These are phyloP conservation scores for Charanyca ferruginea DNA, from an alignment of 2,888 invertebrate species.

Conservation along the genomic window DNA sequence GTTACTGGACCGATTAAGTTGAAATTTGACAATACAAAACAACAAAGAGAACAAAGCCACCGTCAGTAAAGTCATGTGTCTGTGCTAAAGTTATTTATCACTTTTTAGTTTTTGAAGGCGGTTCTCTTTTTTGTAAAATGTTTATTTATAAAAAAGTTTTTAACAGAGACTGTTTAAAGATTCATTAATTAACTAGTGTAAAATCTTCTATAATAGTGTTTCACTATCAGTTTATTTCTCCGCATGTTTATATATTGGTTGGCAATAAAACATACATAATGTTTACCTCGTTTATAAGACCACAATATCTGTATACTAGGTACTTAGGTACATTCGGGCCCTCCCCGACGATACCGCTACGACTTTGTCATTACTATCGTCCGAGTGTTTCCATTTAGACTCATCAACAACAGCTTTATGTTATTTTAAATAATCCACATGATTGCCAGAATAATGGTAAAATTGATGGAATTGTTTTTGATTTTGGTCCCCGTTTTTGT, in stretches of 20 bases:
- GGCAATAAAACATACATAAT: background rate
- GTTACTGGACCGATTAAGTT: no score
- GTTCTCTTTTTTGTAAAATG: no score
- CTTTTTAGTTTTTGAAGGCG: no score
- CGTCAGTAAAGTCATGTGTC: no score
- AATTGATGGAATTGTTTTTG: background rate
- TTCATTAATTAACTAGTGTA: background rate
- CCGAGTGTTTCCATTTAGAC: slow-evolving; percentile 29
- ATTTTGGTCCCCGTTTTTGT: background rate
- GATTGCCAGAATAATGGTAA: background rate
- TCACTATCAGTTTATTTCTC: slow-evolving; percentile 1
- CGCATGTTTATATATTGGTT: background rate
- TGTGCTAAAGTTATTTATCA: no score
- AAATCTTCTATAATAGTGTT: background rate
- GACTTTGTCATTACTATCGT: slow-evolving; percentile 15
- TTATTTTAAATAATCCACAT: background rate
- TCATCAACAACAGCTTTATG: background rate
- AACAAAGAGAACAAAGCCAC: no score
- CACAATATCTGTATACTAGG: background rate
- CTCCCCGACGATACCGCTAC: slow-evolving; percentile 28
- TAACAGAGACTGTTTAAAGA: no score
- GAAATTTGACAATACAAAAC: no score
- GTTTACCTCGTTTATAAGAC: background rate
- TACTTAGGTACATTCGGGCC: slow-evolving; percentile 13
- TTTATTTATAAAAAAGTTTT: no score